Base-by-base conservation (phyloP, 2,113 vertebrate genomes). In the Ciconia boyciana region DNA sequence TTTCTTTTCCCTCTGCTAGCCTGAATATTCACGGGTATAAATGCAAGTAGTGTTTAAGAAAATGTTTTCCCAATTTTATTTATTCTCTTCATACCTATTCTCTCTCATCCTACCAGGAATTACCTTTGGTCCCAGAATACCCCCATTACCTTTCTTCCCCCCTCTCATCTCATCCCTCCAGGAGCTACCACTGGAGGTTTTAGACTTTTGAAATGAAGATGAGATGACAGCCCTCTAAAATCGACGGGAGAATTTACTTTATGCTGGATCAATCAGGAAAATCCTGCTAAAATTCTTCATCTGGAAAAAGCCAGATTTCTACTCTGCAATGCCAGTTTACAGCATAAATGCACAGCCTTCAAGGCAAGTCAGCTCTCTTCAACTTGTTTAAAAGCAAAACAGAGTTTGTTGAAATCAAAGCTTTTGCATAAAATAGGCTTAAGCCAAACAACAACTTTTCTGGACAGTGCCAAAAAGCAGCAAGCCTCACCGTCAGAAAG, bases 381-480 rank as follows among this genome's bases (percentile, higher is more conserved):
- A 26, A 26, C 39, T 93, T 13, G 25, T 18, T 90, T 77, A 58
- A 81, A 94, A 66, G 60, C 68, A 61, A 93, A 89, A 51, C 52
- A 36, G 75, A 83, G 69, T 44, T 49, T 31, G 61, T 69, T 71
- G 91, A 75, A 68, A 94, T 82, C 36, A 93, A 96, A 96, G 78
- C 78, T 79, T 93, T 87, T 48, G 60, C 66, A 48, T 46, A 72
- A 57, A 93, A 81, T 5, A 93, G 74, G 85, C 81, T 41, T 39
- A 87, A 94, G 86, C 58, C 80, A 94, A 91, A 89, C 75, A 77
- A 46, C 52, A 41, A 29, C 44, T 93, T 89, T 77, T 60, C 44
- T 49, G 89, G 88, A 93, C 17, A 69, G 60, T 34, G 83, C 83
- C 66, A 95, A 95, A 96, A 74, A 80, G 64, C 85, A 96, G 91